Percentiles rank a stretch among this genome's conserved stretches.
These are phyloP conservation scores for Zaprionus ornatus DNA, from an alignment of 1,140 invertebrate species.

Conservation along the genomic window DNA sequence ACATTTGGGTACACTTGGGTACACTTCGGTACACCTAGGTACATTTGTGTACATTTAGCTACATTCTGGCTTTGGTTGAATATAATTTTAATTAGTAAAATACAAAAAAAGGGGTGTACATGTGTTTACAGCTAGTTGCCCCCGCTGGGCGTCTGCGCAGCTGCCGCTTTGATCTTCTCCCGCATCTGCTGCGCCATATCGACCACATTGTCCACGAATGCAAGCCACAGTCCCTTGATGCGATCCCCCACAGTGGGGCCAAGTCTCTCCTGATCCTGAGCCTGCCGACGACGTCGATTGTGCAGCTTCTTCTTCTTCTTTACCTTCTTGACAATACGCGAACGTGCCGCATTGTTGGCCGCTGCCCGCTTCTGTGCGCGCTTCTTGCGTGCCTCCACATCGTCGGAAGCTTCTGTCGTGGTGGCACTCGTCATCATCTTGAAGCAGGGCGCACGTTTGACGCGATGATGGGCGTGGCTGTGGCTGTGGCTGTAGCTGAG, in stretches of 20 bases:
- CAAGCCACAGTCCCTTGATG: constrained; percentile 52
- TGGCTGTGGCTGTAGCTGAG: not conserved
- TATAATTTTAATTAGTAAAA: not conserved
- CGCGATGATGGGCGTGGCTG: not conserved
- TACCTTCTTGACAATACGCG: constrained; percentile 39
- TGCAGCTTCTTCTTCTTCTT: constrained; percentile 56
- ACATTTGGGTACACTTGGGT: too few species aligned
- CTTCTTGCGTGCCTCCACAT: constrained; percentile 57
- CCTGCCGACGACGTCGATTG: not conserved
- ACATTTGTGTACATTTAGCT: too few species aligned
- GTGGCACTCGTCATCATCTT: constrained; percentile 42
- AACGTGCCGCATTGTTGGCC: constrained; percentile 51
- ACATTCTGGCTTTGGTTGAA: too few species aligned
- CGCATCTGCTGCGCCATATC: constrained; percentile 58
- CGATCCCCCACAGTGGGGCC: constrained; percentile 28
- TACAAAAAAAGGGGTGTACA: not conserved
- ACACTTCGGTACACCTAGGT: too few species aligned
- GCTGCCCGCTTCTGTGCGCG: constrained; percentile 52
- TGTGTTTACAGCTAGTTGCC: not conserved
- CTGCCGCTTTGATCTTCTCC: constrained; percentile 32
- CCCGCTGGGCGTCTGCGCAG: constrained; percentile 14
- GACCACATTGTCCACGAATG: constrained; percentile 47
- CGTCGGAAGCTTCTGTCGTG: constrained; percentile 43
- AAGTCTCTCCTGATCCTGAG: not conserved
- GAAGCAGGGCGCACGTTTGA: constrained; percentile 54